These are phyloP conservation scores for Morphnarchus princeps DNA, from an alignment of 2,113 vertebrate species.

Conservation along the genomic window DNA sequence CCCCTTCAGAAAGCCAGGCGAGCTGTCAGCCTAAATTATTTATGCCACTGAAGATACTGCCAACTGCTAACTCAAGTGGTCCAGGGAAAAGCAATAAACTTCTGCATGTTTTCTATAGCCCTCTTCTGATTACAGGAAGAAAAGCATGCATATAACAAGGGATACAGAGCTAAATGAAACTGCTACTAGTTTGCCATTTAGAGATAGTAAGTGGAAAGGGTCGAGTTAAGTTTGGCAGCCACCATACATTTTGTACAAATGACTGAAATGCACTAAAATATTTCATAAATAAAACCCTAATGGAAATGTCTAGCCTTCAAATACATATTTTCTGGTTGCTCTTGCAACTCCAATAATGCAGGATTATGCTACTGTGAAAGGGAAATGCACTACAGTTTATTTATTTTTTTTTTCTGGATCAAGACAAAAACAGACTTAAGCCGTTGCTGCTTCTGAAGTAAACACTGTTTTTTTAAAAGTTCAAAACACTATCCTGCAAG, in stretches of 20 bases:
- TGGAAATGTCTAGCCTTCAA: neutral
- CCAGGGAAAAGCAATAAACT: neutral
- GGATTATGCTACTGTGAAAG: neutral
- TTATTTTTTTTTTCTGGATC: neutral
- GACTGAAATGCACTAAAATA: neutral
- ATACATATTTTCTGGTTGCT: neutral
- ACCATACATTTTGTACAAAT: neutral
- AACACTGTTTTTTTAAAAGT: neutral
- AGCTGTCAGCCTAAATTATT: constrained; percentile 23
- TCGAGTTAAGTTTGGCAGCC: neutral
- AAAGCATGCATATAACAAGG: neutral
- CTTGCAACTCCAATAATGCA: neutral
- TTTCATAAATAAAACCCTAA: neutral
- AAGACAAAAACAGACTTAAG: neutral
- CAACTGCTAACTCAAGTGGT: constrained; percentile 12
- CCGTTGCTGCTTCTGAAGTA: neutral
- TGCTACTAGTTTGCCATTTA: neutral
- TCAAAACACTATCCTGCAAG: neutral
- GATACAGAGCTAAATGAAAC: neutral
- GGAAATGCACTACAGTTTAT: neutral
- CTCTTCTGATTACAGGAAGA: neutral
- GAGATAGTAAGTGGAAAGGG: neutral
- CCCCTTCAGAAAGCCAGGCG: neutral
- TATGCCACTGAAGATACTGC: constrained; percentile 12
- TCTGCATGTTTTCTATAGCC: neutral